Conservation (phyloP, 1,140 invertebrate genomes). For the Chelonus insularis region DNA sequence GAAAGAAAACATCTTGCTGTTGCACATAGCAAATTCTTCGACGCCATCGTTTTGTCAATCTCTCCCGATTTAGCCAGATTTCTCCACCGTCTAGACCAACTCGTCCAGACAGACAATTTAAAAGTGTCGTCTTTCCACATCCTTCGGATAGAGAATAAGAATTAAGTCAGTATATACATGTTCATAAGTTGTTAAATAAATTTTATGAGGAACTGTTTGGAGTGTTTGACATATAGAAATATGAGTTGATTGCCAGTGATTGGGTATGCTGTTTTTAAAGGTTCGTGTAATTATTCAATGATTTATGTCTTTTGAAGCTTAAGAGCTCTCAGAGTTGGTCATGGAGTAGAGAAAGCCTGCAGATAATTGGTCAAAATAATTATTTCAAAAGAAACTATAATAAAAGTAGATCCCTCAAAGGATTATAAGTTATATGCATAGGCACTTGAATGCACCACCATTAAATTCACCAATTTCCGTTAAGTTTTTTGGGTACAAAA, state of each 20-base stretch:
- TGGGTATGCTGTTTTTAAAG: not conserved
- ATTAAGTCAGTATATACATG: conserved; percentile 12
- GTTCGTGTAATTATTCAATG: not conserved
- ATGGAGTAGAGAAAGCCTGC: too few species aligned
- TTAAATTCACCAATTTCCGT: too few species aligned
- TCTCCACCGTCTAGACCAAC: conserved; percentile 69
- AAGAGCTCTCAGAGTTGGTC: not conserved
- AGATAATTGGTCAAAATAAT: not conserved
- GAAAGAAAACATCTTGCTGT: conserved; percentile 84
- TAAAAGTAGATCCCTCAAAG: too few species aligned
- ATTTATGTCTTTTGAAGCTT: conserved; percentile 5
- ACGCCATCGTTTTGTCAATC: conserved; percentile 75
- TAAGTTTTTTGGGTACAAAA: too few species aligned
- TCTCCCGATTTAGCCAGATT: conserved; percentile 75
- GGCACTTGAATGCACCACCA: too few species aligned
- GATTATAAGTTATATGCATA: too few species aligned
- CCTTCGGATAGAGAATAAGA: conserved; percentile 50
- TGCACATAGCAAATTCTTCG: conserved; percentile 82
- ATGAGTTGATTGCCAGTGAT: too few species aligned
- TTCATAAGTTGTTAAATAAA: too few species aligned
- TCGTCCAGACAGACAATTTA: conserved; percentile 76
- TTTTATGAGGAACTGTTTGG: too few species aligned
- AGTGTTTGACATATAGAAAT: too few species aligned
- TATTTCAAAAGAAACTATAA: not conserved
- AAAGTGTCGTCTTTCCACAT: conserved; percentile 80